These are phyloP conservation scores for Poeciliopsis occidentalis DNA, from an alignment of 2,113 vertebrate species.

Conservation along the genomic window DNA sequence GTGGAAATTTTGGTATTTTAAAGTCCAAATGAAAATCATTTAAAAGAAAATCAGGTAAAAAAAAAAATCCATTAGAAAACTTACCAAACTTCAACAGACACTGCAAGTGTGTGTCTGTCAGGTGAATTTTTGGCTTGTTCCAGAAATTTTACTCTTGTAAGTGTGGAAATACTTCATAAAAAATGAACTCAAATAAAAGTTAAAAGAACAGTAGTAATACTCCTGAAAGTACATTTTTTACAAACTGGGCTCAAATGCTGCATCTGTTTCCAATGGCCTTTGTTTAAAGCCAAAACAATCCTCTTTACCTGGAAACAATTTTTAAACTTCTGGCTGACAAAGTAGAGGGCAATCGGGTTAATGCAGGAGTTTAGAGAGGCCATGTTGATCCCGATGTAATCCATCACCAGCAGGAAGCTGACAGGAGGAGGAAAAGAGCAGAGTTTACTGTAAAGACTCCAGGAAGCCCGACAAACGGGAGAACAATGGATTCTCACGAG, in stretches of 20 bases:
- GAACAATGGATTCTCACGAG: slow-evolving; percentile 50
- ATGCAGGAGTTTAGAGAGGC: slow-evolving; percentile 94
- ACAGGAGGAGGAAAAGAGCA: slow-evolving; percentile 10
- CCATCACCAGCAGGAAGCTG: slow-evolving; percentile 91
- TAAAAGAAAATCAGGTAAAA: too few species aligned
- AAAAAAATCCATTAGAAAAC: too few species aligned
- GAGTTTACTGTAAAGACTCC: slow-evolving; percentile 32
- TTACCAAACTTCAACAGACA: too few species aligned
- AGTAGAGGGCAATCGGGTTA: slow-evolving; percentile 92
- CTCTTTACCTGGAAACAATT: slow-evolving; percentile 89
- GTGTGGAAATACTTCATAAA: too few species aligned
- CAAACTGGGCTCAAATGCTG: background rate
- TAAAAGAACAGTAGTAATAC: too few species aligned
- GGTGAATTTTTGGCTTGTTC: too few species aligned
- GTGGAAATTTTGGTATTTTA: too few species aligned
- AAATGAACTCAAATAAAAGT: too few species aligned
- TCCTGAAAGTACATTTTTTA: too few species aligned
- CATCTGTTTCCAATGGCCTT: background rate
- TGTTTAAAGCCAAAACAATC: background rate
- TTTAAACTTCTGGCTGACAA: slow-evolving; percentile 93
- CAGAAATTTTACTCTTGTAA: too few species aligned
- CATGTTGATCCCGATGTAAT: slow-evolving; percentile 95
- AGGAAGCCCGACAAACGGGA: slow-evolving; percentile 46
- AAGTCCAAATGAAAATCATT: too few species aligned
- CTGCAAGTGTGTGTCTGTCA: too few species aligned